phyloP scores from a whole-genome alignment of 2,888 invertebrate species.

The Agonopterix arenella region DNA sequence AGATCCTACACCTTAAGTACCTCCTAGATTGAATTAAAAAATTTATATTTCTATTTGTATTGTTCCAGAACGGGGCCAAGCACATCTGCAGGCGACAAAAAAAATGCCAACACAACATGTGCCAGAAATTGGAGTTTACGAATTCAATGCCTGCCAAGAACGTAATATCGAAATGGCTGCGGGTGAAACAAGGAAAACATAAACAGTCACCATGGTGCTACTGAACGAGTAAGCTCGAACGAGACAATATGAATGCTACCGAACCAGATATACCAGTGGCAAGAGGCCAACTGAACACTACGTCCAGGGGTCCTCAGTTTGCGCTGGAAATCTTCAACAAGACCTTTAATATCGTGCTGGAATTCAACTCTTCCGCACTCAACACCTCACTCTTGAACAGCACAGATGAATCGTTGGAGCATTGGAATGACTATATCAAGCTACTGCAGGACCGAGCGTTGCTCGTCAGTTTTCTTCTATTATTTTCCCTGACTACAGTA shows the following conservation, averaged over 20 bases:
- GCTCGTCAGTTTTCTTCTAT: constrained; percentile 86
- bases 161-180: constrained; percentile 70
- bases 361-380: constrained; percentile 26
- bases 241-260: constrained; percentile 69
- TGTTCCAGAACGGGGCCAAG: constrained; percentile 52
- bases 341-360: constrained; percentile 38
- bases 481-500: constrained; percentile 94
- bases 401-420: constrained; percentile 12
- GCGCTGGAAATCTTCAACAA: constrained; percentile 34
- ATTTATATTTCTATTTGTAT: constrained; percentile 14
- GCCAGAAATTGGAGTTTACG: constrained; percentile 51
- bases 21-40: too few relatives aligned
- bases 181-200: constrained; percentile 66
- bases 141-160: constrained; percentile 70
- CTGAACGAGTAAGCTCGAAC: constrained; percentile 49
- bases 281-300: constrained; percentile 58
- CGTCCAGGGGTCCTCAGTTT: constrained; percentile 52
- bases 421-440: constrained; percentile 64
- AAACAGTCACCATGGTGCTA: constrained; percentile 68
- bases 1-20: too few relatives aligned
- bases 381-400: constrained; percentile 16
- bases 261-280: constrained; percentile 48
- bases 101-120: constrained; percentile 61
- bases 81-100: constrained; percentile 29
- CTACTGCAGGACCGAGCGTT: constrained; percentile 82